Conservation (phyloP, 2,888 invertebrate species). For the Lasioglossum morio region DNA sequence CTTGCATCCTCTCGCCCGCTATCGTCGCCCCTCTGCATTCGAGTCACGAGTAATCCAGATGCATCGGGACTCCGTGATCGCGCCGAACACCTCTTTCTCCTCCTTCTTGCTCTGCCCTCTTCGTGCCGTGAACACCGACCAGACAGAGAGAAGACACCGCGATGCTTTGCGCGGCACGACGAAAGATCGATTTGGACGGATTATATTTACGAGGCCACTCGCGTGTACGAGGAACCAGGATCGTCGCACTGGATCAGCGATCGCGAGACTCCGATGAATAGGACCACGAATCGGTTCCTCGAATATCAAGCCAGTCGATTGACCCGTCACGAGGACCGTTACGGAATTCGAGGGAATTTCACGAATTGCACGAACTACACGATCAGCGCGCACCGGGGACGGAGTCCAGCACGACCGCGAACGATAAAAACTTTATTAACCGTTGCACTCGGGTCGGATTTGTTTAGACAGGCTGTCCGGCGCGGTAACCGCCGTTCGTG, state of each 20-base stretch:
- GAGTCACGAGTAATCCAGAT: slow-evolving; percentile 22
- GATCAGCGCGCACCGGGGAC: background rate
- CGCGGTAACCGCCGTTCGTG: slow-evolving; percentile 38
- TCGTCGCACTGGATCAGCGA: background rate
- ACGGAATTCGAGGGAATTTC: slow-evolving; percentile 21
- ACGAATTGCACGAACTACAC: slow-evolving; percentile 9
- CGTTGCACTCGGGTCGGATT: slow-evolving; percentile 30
- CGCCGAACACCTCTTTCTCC: background rate
- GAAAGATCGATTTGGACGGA: background rate
- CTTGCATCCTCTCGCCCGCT: slow-evolving; percentile 20
- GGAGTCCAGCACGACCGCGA: background rate
- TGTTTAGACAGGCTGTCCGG: slow-evolving; percentile 37
- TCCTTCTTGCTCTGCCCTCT: background rate
- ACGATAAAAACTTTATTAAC: slow-evolving; percentile 34
- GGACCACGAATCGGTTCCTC: background rate
- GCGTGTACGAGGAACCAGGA: background rate
- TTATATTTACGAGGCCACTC: background rate
- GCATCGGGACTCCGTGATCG: slow-evolving; percentile 11
- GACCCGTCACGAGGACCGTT: slow-evolving; percentile 9
- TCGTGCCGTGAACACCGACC: background rate
- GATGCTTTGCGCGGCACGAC: background rate
- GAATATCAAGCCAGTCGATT: slow-evolving; percentile 12
- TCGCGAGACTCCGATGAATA: background rate
- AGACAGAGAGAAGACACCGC: background rate
- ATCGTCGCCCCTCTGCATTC: slow-evolving; percentile 20